Conservation (phyloP, 2,113 vertebrate genomes). For the Neolamprologus kungweensis region DNA sequence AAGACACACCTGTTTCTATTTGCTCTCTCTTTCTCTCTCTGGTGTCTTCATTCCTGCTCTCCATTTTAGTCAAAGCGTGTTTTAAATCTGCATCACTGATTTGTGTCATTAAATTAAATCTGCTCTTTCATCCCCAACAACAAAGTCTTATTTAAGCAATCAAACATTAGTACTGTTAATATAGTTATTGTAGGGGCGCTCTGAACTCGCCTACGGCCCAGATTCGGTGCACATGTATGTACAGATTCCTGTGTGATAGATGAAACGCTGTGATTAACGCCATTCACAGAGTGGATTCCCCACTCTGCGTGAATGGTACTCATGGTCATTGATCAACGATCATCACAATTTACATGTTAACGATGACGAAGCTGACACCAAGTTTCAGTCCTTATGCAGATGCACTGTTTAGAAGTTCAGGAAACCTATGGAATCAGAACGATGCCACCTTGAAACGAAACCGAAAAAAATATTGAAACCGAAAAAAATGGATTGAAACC, state of each 20-base stretch:
- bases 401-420: neutral
- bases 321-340: neutral
- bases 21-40: neutral
- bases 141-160: neutral
- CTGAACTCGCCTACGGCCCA: neutral
- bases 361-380: fast-evolving
- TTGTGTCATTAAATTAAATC: neutral
- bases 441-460: too few species aligned
- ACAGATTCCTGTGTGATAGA: neutral
- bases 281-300: fast-evolving
- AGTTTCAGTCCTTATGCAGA: neutral
- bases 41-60: neutral
- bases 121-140: fast-evolving
- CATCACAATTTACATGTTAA: fast-evolving
- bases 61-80: fast-evolving
- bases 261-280: fast-evolving
- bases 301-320: neutral
- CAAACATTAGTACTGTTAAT: neutral
- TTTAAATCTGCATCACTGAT: neutral
- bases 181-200: neutral
- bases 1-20: fast-evolving
- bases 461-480: too few species aligned
- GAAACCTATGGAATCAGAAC: neutral
- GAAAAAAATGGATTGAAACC: too few species aligned
- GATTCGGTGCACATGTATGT: neutral